Evolutionary conservation across 1,140 invertebrate genomes (phyloP), one percentile per base, ranked within the genome.

Genomic region (Drosophila quadrilineata): DNA sequence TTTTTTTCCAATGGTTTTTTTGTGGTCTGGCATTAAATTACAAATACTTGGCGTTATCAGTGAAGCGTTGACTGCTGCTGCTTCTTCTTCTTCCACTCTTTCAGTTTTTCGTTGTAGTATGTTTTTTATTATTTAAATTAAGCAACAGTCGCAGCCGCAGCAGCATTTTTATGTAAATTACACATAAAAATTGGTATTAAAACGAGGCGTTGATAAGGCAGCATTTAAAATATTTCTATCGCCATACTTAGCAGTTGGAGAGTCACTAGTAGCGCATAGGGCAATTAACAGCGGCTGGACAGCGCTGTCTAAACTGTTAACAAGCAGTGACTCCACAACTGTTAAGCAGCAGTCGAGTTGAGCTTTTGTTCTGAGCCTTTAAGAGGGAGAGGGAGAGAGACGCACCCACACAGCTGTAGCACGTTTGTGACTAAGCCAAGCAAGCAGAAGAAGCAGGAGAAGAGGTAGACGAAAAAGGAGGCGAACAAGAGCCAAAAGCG

Each of bases 91-190:
- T n/a, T n/a, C n/a, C n/a, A n/a, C n/a, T n/a, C n/a, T n/a, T n/a
- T n/a, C n/a, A n/a, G n/a, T n/a, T n/a, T n/a, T n/a, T n/a, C n/a
- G n/a, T n/a, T n/a, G n/a, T n/a, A n/a, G n/a, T n/a, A n/a, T n/a
- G n/a, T n/a, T n/a, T n/a, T n/a, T n/a, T n/a, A n/a, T 71, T 76
- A 82, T 82, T 82, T 70, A 86, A 85, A 84, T 84, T 60, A 86
- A 79, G 79, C 79, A 84, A 84, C 77, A 74, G 58, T 69, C 31
- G 63, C 48, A 10, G 19, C 21, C 49, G 59, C 60, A 29, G 73
- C 67, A 65, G 70, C 69, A 41, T 85, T 84, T 79, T 85, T 79
- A 84, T 85, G 79, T 73, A 85, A 85, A 82, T 82, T 71, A 69
- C 58, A 71, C n/a, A 62, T 72, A 45, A 75, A 80, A 82, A 52